These are phyloP conservation scores for Sycobia sp. DNA, from an alignment of 1,140 invertebrate species.

Conservation along the genomic window DNA sequence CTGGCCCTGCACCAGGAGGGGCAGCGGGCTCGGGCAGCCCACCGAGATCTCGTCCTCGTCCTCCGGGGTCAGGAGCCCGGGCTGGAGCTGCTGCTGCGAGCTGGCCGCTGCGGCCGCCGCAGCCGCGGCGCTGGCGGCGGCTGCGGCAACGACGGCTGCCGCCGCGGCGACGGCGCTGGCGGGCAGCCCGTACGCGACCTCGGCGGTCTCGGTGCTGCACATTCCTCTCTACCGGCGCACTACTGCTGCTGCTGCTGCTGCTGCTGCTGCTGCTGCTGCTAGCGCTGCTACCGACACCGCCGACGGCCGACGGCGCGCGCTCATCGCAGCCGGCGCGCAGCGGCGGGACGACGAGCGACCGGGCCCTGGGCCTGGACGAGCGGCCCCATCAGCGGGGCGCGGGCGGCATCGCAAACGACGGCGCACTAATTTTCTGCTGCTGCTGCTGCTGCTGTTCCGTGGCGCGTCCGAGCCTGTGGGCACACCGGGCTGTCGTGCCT, in stretches of 20 bases:
- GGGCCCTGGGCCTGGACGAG: background rate
- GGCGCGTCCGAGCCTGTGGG: no score
- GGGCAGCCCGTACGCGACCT: slow-evolving; percentile 55
- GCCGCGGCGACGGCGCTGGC: slow-evolving; percentile 58
- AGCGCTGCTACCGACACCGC: background rate
- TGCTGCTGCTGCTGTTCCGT: no score
- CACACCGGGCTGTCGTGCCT: no score
- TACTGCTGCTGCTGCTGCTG: no score
- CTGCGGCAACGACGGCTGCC: slow-evolving; percentile 52
- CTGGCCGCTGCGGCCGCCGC: slow-evolving; percentile 36
- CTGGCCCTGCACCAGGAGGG: slow-evolving; percentile 44
- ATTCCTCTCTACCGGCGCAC: slow-evolving; percentile 35
- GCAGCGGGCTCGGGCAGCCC: slow-evolving; percentile 72
- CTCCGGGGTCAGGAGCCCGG: slow-evolving; percentile 41
- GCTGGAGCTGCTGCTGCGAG: slow-evolving; percentile 9
- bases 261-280: background rate
- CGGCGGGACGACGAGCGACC: background rate
- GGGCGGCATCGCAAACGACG: no score
- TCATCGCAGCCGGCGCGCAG: background rate
- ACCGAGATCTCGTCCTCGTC: slow-evolving; percentile 74
- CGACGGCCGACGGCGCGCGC: background rate
- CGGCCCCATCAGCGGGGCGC: no score
- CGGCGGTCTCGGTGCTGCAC: slow-evolving; percentile 61
- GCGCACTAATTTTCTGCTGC: no score
- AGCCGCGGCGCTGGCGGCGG: slow-evolving; percentile 39